phyloP scores from a whole-genome alignment of 2,113 vertebrate genomes.

The Nothobranchius kuhntae region DNA sequence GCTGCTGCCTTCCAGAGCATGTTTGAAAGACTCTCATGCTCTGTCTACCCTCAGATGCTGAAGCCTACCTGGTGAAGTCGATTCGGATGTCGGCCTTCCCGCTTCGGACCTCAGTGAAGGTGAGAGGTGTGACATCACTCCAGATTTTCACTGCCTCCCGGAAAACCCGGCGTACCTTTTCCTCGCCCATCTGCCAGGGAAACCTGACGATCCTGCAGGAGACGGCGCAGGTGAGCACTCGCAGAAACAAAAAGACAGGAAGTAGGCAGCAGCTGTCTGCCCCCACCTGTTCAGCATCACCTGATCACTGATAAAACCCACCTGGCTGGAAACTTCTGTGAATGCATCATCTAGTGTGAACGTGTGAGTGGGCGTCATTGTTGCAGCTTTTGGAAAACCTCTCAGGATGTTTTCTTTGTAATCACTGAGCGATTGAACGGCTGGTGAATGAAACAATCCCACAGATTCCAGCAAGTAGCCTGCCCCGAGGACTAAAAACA shows the following conservation, averaged over 20 bases:
- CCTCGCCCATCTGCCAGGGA: constrained; percentile 86
- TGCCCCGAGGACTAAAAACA: not conserved
- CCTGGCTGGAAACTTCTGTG: constrained; percentile 29
- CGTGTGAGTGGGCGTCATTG: too few relatives aligned
- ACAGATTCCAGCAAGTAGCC: not conserved
- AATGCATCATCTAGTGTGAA: accelerated
- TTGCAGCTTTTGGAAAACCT: not conserved
- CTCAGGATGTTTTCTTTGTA: constrained; percentile 14
- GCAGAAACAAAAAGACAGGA: constrained; percentile 21
- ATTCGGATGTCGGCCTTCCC: constrained; percentile 90
- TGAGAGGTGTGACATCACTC: constrained; percentile 90
- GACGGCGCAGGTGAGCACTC: constrained; percentile 21
- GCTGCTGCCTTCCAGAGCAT: not conserved
- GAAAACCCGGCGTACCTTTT: constrained; percentile 83
- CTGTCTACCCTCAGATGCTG: not conserved
- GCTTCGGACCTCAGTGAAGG: constrained; percentile 86
- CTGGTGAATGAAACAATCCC: not conserved
- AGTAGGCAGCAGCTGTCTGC: constrained; percentile 13
- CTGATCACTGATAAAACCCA: constrained; percentile 36
- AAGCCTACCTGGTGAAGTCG: constrained; percentile 78
- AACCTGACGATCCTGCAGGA: constrained; percentile 75
- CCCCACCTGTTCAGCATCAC: not conserved
- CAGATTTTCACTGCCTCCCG: constrained; percentile 89
- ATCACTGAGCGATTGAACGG: not conserved
- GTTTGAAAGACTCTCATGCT: not conserved